Evolutionary conservation across 2,888 invertebrate genomes (phyloP).

Genomic region (Acanthosepion pharaonis): DNA sequence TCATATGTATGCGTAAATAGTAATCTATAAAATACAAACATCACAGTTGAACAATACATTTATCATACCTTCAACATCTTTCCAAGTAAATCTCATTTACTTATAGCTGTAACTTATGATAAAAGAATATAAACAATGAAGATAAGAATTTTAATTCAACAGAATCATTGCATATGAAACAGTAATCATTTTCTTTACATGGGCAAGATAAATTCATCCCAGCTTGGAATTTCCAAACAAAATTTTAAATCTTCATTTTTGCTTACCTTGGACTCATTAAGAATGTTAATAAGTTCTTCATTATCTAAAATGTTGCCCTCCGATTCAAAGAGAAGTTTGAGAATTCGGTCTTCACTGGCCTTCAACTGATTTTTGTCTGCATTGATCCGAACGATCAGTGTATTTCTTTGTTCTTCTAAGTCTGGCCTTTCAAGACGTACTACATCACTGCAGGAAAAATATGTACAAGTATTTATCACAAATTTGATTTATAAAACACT

Average conservation of each 20-base stretch:
- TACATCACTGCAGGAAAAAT: slow-evolving; percentile 70
- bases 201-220: too few relatives aligned
- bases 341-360: slow-evolving; percentile 75
- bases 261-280: slow-evolving; percentile 75
- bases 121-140: too few relatives aligned
- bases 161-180: too few relatives aligned
- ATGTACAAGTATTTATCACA: not conserved
- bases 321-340: slow-evolving; percentile 75
- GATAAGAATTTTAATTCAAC: too few relatives aligned
- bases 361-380: slow-evolving; percentile 75
- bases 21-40: too few relatives aligned
- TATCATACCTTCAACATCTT: too few relatives aligned
- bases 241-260: not conserved
- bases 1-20: too few relatives aligned
- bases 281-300: slow-evolving; percentile 75
- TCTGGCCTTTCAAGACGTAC: slow-evolving; percentile 75
- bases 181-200: too few relatives aligned
- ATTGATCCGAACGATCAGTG: slow-evolving; percentile 75
- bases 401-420: slow-evolving; percentile 75
- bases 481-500: too few relatives aligned
- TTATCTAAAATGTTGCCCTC: slow-evolving; percentile 76
- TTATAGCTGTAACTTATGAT: too few relatives aligned
- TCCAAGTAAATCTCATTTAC: too few relatives aligned
- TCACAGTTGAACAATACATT: too few relatives aligned
- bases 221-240: not conserved